Base-by-base conservation (phyloP, 2,797 vertebrate species). In the Morelia viridis region DNA sequence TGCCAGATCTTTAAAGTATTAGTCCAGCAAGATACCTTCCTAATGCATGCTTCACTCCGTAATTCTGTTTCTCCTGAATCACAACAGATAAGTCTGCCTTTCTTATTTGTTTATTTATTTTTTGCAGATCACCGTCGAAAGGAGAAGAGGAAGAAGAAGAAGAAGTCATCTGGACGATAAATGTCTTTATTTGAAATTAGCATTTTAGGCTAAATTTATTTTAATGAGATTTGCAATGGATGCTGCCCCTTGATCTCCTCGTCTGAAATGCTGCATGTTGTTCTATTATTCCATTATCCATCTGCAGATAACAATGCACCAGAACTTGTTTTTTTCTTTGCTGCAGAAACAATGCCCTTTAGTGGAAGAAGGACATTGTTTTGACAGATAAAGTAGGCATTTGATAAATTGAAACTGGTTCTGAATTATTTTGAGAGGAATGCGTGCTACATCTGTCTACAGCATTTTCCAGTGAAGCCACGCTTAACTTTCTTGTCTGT, bases 371-470 rank as follows among this genome's bases (percentile, higher is more conserved):
- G 97, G 97, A 97, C 97, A 96, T 97, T 98, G 97, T 98, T 97
- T 98, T 98, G 97, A 98, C 97, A 97, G 98, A 98, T 98, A 98
- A 98, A 98, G 97, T 97, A 97, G 97, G 97, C 97, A 97, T 97
- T 98, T 98, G 98, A 98, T 98, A 98, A 98, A 98, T 98, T 98
- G 97, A 97, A 98, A 98, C 97, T 98, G 97, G 97, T 98, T 98
- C 96, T 97, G 97, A 98, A 98, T 98, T 98, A 98, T 98, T 98
- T 98, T 97, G 97, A 97, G 95, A 95, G 96, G 97, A 98, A 97
- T 97, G 96, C 96, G 95, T 95, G 95, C 96, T 97, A 98, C 97
- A 97, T 98, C 97, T 98, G 97, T 97, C 97, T 97, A 96, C 96
- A 97, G 97, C 96, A 97, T 97, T 84, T 97, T 97, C 96, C 96